Evolutionary conservation across 2,797 vertebrate genomes (phyloP).

Genomic region (Micrastur ruficollis): DNA sequence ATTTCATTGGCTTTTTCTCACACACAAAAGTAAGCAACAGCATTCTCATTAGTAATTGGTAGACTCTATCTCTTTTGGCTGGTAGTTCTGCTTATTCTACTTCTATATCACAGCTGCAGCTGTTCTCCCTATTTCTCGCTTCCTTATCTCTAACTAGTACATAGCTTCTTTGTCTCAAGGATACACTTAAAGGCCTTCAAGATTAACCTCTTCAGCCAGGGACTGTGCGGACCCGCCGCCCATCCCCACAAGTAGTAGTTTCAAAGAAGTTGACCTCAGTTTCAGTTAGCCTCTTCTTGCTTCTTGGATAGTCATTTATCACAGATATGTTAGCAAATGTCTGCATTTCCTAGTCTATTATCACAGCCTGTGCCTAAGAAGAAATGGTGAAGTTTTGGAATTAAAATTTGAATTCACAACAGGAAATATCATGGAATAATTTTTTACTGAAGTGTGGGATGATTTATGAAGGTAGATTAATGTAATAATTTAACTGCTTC

Average conservation of each 20-base stretch:
- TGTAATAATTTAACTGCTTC: neutral
- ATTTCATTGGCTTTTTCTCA: no score
- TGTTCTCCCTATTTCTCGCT: no score
- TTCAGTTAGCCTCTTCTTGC: neutral
- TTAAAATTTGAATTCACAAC: neutral
- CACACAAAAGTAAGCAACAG: no score
- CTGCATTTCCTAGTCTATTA: neutral
- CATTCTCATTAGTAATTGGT: no score
- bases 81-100: no score
- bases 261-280: neutral
- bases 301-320: neutral
- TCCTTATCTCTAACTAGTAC: no score
- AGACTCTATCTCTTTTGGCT: no score
- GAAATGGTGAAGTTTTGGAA: neutral
- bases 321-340: neutral
- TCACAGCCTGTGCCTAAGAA: neutral
- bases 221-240: no score
- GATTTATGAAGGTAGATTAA: neutral
- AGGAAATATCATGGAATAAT: neutral
- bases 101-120: no score
- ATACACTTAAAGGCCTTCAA: no score
- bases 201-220: no score
- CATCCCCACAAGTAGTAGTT: neutral
- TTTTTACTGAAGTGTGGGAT: neutral
- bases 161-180: no score